phyloP scores from a whole-genome alignment of 1,140 invertebrate species.

The Tetraneura akinire region DNA sequence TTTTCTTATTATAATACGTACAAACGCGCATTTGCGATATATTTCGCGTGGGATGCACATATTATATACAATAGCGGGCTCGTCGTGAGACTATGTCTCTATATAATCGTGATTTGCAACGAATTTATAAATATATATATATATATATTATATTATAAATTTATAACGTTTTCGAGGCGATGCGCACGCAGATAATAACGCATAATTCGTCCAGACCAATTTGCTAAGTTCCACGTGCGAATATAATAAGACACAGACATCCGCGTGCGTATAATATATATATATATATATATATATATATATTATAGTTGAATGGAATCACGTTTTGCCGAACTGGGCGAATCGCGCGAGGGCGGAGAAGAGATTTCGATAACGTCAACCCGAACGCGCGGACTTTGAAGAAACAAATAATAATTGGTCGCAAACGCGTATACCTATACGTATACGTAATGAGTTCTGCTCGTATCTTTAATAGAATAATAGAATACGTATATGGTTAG shows the following conservation, averaged over 20 bases:
- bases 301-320: not conserved
- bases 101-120: constrained; percentile 18
- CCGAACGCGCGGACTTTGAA: too few species aligned
- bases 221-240: constrained; percentile 28
- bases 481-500: too few species aligned
- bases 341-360: constrained; percentile 21
- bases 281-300: not conserved
- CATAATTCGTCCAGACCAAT: constrained; percentile 36
- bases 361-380: constrained; percentile 19
- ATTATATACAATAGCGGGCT: not conserved
- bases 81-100: not conserved
- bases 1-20: not conserved
- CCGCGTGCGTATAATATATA: not conserved
- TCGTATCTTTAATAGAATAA: too few species aligned
- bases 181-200: constrained; percentile 1
- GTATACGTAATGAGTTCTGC: too few species aligned
- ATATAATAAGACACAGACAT: not conserved
- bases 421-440: too few species aligned
- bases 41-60: not conserved
- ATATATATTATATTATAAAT: too few species aligned
- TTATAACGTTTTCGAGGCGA: constrained; percentile 19
- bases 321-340: not conserved
- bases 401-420: too few species aligned
- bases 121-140: too few species aligned
- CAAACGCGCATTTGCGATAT: not conserved